Conservation (phyloP, 2,888 invertebrate genomes). For the Tortrix viridana region DNA sequence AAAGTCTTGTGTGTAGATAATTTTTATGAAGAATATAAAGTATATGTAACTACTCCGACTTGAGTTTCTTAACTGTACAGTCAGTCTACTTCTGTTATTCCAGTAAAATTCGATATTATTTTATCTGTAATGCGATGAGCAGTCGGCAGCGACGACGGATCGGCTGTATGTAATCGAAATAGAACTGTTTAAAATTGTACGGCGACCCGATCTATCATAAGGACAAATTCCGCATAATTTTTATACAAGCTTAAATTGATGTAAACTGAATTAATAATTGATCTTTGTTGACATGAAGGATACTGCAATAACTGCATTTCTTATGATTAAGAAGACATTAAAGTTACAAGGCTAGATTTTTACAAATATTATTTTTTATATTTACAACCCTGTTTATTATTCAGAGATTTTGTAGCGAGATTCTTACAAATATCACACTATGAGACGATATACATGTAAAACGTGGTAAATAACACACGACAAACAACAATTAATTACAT, state of each 20-base stretch:
- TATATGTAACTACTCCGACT: slow-evolving; percentile 77
- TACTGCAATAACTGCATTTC: slow-evolving; percentile 66
- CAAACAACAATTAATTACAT: slow-evolving; percentile 24
- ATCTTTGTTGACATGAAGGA: slow-evolving; percentile 58
- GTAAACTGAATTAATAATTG: slow-evolving; percentile 54
- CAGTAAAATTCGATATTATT: slow-evolving; percentile 20
- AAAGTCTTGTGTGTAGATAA: slow-evolving; percentile 82
- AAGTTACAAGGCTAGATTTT: slow-evolving; percentile 73
- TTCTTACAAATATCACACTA: slow-evolving; percentile 29
- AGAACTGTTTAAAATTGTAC: slow-evolving; percentile 49
- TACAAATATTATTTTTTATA: slow-evolving; percentile 65
- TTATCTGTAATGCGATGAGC: slow-evolving; percentile 33
- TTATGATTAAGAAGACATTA: slow-evolving; percentile 63
- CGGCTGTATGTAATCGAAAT: slow-evolving; percentile 32
- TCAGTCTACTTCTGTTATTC: slow-evolving; percentile 19
- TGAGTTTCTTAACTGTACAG: slow-evolving; percentile 59
- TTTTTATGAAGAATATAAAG: slow-evolving; percentile 82
- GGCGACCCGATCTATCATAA: slow-evolving; percentile 25
- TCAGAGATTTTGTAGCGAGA: slow-evolving; percentile 28
- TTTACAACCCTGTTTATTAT: slow-evolving; percentile 51
- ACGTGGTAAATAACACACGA: slow-evolving; percentile 13
- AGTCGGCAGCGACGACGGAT: slow-evolving; percentile 24
- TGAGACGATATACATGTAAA: slow-evolving; percentile 23
- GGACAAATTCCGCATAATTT: slow-evolving; percentile 52
- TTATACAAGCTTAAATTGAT: slow-evolving; percentile 55